Percentiles rank a stretch among this genome's conserved stretches.
phyloP scores from a whole-genome alignment of 2,113 vertebrate species.

The Atherinomorus stipes region DNA sequence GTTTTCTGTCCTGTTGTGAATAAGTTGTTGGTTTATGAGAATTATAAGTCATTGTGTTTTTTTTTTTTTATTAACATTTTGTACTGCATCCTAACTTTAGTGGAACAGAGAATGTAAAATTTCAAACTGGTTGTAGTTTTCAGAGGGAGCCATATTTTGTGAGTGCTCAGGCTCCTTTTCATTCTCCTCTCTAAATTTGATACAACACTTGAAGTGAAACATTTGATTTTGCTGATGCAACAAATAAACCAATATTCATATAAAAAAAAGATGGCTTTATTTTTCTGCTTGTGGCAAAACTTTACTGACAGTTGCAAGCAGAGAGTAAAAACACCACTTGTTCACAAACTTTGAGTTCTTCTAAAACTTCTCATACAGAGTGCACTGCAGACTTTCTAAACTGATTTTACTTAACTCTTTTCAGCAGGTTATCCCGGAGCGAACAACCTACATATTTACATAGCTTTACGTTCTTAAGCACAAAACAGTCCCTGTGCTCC shows the following conservation, averaged over 20 bases:
- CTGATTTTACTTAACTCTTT: too few species aligned
- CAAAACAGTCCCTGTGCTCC: slow-evolving; percentile 48
- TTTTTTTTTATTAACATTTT: too few species aligned
- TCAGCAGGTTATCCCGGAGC: slow-evolving; percentile 14
- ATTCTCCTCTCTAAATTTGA: slow-evolving; percentile 6
- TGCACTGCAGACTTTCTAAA: slow-evolving; percentile 1
- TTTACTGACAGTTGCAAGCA: background rate
- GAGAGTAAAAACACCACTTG: slow-evolving; percentile 23
- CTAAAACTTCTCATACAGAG: background rate
- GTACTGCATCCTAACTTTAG: too few species aligned
- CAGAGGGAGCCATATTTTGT: background rate
- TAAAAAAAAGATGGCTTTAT: too few species aligned
- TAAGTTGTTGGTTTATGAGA: too few species aligned
- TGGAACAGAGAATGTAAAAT: too few species aligned
- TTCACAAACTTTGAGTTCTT: slow-evolving; percentile 7
- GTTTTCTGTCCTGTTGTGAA: too few species aligned
- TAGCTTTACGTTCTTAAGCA: slow-evolving; percentile 25
- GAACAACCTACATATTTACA: slow-evolving; percentile 24
- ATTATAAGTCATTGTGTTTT: too few species aligned
- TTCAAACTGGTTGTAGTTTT: background rate
- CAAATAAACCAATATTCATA: background rate
- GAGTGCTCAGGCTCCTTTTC: background rate
- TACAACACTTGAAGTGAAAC: slow-evolving; percentile 22
- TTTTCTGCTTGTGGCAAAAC: background rate
- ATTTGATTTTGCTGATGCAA: too few species aligned